Evolutionary conservation across 2,888 invertebrate species (phyloP).

Genomic region (Lumbricus terrestris): DNA sequence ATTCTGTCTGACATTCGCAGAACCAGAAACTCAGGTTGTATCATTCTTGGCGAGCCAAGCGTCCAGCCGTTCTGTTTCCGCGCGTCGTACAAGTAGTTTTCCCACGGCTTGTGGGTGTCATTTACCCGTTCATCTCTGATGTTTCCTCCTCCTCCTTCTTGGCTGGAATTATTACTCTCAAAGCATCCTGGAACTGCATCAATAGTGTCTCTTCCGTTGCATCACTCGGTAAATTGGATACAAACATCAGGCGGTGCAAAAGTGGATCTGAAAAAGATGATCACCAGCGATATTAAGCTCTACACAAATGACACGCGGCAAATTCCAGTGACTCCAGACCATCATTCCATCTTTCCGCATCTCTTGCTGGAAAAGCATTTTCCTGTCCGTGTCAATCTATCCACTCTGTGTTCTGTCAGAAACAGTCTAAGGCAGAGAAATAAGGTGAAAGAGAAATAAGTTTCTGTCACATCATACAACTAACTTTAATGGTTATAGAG

Average conservation of each 20-base stretch:
- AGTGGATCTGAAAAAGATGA: conserved; percentile 26
- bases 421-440: background rate
- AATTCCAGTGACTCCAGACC: background rate
- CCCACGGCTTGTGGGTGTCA: background rate
- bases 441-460: background rate
- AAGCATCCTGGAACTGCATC: conserved; percentile 18
- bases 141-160: conserved; percentile 22
- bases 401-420: background rate
- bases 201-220: conserved; percentile 21
- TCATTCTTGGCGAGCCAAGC: conserved; percentile 3
- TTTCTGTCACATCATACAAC: background rate
- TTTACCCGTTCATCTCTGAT: conserved; percentile 14
- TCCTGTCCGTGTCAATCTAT: background rate
- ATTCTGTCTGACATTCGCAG: background rate
- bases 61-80: background rate
- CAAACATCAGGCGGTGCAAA: conserved; percentile 23
- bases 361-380: background rate
- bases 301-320: background rate
- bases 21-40: background rate
- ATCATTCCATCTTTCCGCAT: background rate
- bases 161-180: conserved; percentile 25
- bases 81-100: conserved; percentile 3
- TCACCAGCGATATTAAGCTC: conserved; percentile 18
- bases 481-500: background rate
- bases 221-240: conserved; percentile 26